Evolutionary conservation across 2,797 vertebrate species (phyloP), one percentile per base, ranked within the genome.

Genomic region (Falco berigora): DNA sequence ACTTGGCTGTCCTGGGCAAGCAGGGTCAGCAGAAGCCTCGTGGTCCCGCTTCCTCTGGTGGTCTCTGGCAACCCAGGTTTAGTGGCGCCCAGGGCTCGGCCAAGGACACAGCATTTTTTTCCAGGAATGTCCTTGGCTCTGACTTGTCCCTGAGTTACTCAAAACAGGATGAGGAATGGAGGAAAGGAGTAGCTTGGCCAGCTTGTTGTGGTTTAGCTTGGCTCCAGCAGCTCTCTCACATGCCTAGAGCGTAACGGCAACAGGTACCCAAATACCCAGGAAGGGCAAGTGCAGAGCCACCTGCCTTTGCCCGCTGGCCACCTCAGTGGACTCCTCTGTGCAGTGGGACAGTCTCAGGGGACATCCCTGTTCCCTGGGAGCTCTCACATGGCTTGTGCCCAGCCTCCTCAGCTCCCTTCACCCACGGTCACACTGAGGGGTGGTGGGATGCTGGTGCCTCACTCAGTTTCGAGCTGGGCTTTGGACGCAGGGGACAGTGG

Each of bases 61-160:
- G n/a, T 49, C 55, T 40, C 66, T 53, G 56, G 19, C 23, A 28
- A 9, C 53, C 58, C 9, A 21, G 55, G 36, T 67, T 94, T 71
- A 72, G 52, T 12, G 50, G 77, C 79, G 76, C 32, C 46, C 62
- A 38, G 62, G 74, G 44, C n/a, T 63, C 4, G 0, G 79, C 62
- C 71, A 85, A 80, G 90, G 83, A 85, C 38, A 3, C 44, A 40
- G 59, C n/a, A 72, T 80, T 93, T 82, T 82, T 62, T 55, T 73
- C 47, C 30, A 20, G 75, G 77, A 95, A 94, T 68, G 73, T 93
- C 56, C 76, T 95, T 91, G 92, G 79, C 87, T 84, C 62, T 14
- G 59, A 58, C n/a, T 22, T 83, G 32, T 79, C 72, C 40, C 50
- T 6, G 30, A 32, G 38, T 69, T 61, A 28, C 79, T 83, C 66